These are phyloP conservation scores for Kradibia gibbosae DNA, from an alignment of 1,140 invertebrate species.

Conservation along the genomic window DNA sequence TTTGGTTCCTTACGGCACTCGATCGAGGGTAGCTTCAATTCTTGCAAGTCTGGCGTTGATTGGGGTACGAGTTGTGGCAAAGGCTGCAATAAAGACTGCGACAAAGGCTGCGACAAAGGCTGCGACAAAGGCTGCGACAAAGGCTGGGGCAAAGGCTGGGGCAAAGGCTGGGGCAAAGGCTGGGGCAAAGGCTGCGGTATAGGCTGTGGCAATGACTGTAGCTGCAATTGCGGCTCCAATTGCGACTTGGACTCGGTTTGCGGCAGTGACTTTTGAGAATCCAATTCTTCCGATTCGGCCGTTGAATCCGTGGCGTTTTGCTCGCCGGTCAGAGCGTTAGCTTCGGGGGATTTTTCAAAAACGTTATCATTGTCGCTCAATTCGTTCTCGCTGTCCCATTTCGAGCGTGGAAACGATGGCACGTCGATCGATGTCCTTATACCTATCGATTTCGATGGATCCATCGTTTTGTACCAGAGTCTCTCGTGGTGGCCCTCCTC, in stretches of 20 bases:
- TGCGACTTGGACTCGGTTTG: not conserved
- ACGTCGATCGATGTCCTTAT: conserved; percentile 47
- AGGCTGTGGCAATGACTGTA: conserved; percentile 7
- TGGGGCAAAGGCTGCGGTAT: not conserved
- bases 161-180: too few relatives aligned
- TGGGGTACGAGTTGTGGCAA: too few relatives aligned
- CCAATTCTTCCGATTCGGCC: conserved; percentile 33
- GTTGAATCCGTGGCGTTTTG: not conserved
- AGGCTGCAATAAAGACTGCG: too few relatives aligned
- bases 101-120: too few relatives aligned
- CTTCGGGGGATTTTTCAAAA: conserved; percentile 26
- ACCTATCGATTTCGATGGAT: conserved; percentile 53
- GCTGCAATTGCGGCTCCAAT: not conserved
- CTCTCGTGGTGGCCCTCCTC: conserved; percentile 56
- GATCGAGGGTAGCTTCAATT: conserved; percentile 4
- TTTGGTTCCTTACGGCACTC: conserved; percentile 29
- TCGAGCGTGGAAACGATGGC: conserved; percentile 64
- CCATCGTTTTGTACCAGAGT: conserved; percentile 57
- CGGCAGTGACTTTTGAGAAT: conserved; percentile 16
- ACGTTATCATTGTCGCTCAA: conserved; percentile 55
- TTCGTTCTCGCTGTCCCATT: conserved; percentile 68
- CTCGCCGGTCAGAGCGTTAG: conserved; percentile 21
- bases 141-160: too few relatives aligned
- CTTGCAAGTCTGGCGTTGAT: conserved; percentile 16
- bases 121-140: too few relatives aligned